These are phyloP conservation scores for Circaetus gallicus DNA, from an alignment of 2,113 vertebrate genomes.

Conservation along the genomic window DNA sequence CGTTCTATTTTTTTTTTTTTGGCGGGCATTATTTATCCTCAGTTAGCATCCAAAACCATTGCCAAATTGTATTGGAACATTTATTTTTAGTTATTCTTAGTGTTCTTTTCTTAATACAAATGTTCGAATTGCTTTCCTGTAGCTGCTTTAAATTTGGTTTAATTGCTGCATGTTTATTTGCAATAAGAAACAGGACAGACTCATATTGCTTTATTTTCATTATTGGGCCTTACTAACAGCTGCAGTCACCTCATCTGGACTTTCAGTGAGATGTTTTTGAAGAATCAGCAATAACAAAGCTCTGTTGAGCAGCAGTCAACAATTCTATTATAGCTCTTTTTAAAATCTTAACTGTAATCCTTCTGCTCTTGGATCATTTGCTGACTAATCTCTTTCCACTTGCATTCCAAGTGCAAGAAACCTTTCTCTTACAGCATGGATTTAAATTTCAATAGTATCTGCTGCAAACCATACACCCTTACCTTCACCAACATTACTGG, in stretches of 20 bases:
- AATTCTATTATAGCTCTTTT: neutral
- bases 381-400: constrained; percentile 15
- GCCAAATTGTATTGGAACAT: neutral
- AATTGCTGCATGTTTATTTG: neutral
- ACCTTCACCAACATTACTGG: neutral
- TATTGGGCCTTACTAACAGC: neutral
- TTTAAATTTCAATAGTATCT: neutral
- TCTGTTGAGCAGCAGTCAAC: neutral
- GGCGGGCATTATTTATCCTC: neutral
- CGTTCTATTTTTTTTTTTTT: neutral
- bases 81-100: neutral
- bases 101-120: neutral
- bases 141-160: neutral
- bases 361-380: neutral
- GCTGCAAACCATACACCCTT: constrained; percentile 30
- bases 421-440: neutral
- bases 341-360: neutral
- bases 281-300: neutral
- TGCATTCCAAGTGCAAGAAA: neutral
- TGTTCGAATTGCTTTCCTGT: neutral
- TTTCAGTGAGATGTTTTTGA: neutral
- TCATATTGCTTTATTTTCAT: neutral
- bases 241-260: neutral
- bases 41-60: neutral
- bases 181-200: neutral